Conservation (phyloP, 2,113 vertebrate genomes). For the Sus scrofa region T2T-Sscrofa CM000826.6:41759001-41759500, state of each 20-base stretch:
- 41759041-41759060: background rate
- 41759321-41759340: constrained; percentile 73
- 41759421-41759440: background rate
- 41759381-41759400: constrained; percentile 1
- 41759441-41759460: constrained; percentile 43
- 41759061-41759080: too few species aligned
- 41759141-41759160: background rate
- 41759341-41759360: constrained; percentile 35
- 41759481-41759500: constrained; percentile 57
- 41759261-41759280: constrained; percentile 48
- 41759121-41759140: background rate
- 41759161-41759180: background rate
- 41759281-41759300: constrained; percentile 63
- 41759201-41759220: background rate
- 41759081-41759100: background rate
- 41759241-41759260: background rate
- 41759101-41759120: background rate
- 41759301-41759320: background rate
- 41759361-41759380: constrained; percentile 54
- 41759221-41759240: constrained; percentile 50
- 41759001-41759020: too few species aligned
- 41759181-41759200: background rate
- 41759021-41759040: background rate
- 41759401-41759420: background rate
- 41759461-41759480: constrained; percentile 54